Percentiles rank a stretch among this genome's conserved stretches.
Conservation (phyloP, 2,888 invertebrate species). For the Meganola albula region DNA sequence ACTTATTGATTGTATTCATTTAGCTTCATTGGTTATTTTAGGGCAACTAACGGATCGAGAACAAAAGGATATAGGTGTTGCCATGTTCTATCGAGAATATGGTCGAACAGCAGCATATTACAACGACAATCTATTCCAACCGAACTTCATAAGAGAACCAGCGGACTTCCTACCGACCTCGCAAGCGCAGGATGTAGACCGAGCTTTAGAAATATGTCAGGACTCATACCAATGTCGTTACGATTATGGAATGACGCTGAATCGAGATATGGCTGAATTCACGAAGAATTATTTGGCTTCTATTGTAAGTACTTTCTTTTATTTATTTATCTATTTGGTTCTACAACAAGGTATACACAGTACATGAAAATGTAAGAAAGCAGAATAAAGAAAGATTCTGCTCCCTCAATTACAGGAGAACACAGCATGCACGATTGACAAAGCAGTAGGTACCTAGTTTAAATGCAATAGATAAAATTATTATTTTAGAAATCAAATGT, state of each 20-base stretch:
- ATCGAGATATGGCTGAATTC: constrained; percentile 90
- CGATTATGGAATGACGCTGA: constrained; percentile 91
- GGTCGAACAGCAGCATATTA: constrained; percentile 89
- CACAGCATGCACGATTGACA: too few relatives aligned
- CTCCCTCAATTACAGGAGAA: too few relatives aligned
- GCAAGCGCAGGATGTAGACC: constrained; percentile 79
- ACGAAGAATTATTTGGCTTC: constrained; percentile 89
- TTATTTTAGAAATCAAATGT: too few relatives aligned
- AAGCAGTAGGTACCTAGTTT: too few relatives aligned
- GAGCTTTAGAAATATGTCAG: constrained; percentile 85
- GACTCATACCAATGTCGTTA: constrained; percentile 91
- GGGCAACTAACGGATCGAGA: constrained; percentile 90
- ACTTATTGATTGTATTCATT: background rate
- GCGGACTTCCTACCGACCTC: constrained; percentile 85
- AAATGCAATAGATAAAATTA: too few relatives aligned
- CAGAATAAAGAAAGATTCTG: too few relatives aligned
- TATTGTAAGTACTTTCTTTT: constrained; percentile 53
- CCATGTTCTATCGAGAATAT: constrained; percentile 87
- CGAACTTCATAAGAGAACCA: constrained; percentile 84
- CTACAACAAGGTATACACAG: too few relatives aligned
- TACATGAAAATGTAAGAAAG: too few relatives aligned
- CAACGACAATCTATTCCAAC: constrained; percentile 86
- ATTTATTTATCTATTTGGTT: too few relatives aligned
- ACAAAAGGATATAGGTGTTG: constrained; percentile 82
- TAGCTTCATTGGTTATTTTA: constrained; percentile 33